Evolutionary conservation across 2,797 vertebrate genomes (phyloP).

Genomic region (Chromobotia macracanthus): DNA sequence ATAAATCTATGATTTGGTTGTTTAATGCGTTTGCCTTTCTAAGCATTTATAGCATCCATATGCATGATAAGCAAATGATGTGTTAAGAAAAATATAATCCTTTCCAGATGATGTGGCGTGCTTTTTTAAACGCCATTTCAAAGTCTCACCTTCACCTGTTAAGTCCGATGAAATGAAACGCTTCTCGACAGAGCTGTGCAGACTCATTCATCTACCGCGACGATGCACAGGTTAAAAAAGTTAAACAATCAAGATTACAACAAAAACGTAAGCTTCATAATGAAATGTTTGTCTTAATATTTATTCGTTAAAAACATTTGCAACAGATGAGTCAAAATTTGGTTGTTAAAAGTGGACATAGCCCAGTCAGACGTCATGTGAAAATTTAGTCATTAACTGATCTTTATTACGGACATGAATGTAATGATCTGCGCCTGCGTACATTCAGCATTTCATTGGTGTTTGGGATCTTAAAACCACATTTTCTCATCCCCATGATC

Average conservation of each 20-base stretch:
- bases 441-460: slow-evolving; percentile 82
- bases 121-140: neutral
- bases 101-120: neutral
- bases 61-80: slow-evolving; percentile 24
- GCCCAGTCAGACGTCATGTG: slow-evolving; percentile 64
- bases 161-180: too few relatives aligned
- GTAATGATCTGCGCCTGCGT: slow-evolving; percentile 76
- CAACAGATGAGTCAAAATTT: slow-evolving; percentile 53
- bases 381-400: slow-evolving; percentile 74
- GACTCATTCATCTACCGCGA: too few relatives aligned
- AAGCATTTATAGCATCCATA: neutral
- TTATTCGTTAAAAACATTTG: slow-evolving; percentile 22
- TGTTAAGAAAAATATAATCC: slow-evolving; percentile 18
- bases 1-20: too few relatives aligned
- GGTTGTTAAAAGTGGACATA: slow-evolving; percentile 67
- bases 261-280: neutral
- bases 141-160: too few relatives aligned
- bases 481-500: slow-evolving; percentile 70
- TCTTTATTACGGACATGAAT: slow-evolving; percentile 83
- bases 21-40: neutral
- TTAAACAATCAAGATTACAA: neutral
- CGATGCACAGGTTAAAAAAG: neutral
- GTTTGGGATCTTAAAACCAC: slow-evolving; percentile 67
- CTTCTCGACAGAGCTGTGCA: too few relatives aligned
- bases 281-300: neutral